A percentile compares a stretch with the other conserved stretches of the same genome.
phyloP scores from a whole-genome alignment of 1,140 invertebrate species.

The Zaprionus inermis region DNA sequence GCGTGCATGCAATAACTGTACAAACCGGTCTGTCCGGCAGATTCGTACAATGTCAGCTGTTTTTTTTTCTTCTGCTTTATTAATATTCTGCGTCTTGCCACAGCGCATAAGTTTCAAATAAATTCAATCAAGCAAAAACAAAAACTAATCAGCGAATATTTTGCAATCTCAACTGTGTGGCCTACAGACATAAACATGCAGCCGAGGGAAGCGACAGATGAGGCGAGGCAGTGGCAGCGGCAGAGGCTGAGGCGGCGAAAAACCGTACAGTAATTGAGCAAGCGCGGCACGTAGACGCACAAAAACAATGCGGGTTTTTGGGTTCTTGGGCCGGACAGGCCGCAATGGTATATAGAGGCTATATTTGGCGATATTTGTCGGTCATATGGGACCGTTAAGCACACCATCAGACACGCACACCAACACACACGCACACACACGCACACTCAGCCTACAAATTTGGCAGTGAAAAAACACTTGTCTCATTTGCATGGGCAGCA shows the following conservation, averaged over 20 bases:
- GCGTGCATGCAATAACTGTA: conserved; percentile 10
- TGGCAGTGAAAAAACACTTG: conserved; percentile 26
- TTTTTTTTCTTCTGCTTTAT: conserved; percentile 19
- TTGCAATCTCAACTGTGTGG: conserved; percentile 37
- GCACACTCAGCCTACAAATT: conserved; percentile 24
- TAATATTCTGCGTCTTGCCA: conserved; percentile 47
- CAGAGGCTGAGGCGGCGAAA: background rate
- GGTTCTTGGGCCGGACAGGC: conserved; percentile 40
- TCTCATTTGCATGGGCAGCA: conserved; percentile 24
- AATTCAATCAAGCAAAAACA: conserved; percentile 19
- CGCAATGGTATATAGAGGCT: conserved; percentile 40
- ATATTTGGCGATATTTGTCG: conserved; percentile 46
- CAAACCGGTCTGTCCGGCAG: conserved; percentile 3
- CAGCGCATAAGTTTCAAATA: conserved; percentile 23
- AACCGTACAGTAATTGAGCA: conserved; percentile 37
- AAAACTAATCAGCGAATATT: conserved; percentile 22
- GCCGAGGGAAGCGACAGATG: background rate
- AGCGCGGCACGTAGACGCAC: conserved; percentile 36
- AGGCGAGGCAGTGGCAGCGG: background rate
- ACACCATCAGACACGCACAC: conserved; percentile 26
- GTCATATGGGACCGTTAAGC: conserved; percentile 46
- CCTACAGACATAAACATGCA: conserved; percentile 19
- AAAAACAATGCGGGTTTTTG: conserved; percentile 30
- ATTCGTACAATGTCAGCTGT: conserved; percentile 26
- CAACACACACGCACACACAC: conserved; percentile 21